Conservation (phyloP, 1,140 invertebrate genomes). For the Camponotus pennsylvanicus region DNA sequence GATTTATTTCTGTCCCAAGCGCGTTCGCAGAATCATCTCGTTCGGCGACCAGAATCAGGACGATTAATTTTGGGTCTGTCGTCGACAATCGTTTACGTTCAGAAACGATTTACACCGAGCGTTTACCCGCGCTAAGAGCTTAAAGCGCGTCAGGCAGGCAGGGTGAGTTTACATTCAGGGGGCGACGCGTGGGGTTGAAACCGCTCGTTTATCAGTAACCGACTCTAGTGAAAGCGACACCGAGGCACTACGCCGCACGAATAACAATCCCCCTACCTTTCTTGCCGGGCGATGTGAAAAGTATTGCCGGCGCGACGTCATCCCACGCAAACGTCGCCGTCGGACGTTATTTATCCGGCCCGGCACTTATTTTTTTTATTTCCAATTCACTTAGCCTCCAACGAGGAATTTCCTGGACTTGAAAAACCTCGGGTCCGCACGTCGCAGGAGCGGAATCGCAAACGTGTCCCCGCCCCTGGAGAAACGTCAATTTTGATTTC, state of each 20-base stretch:
- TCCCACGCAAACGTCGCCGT: constrained; percentile 14
- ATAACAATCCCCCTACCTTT: constrained; percentile 81
- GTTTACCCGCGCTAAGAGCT: constrained; percentile 66
- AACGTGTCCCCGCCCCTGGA: constrained; percentile 46
- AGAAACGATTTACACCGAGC: constrained; percentile 80
- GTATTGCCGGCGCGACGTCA: constrained; percentile 74
- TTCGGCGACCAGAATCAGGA: constrained; percentile 57
- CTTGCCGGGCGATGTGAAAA: constrained; percentile 69
- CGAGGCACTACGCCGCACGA: constrained; percentile 82
- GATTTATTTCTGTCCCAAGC: not conserved
- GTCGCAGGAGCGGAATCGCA: constrained; percentile 23
- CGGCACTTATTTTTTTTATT: constrained; percentile 76
- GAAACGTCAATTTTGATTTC: constrained; percentile 68
- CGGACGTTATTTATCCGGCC: constrained; percentile 77
- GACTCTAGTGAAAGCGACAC: constrained; percentile 86
- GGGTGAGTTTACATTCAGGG: constrained; percentile 83
- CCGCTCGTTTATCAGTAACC: constrained; percentile 86
- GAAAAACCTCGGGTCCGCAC: constrained; percentile 52
- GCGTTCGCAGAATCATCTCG: constrained; percentile 10
- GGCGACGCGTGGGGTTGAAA: constrained; percentile 76
- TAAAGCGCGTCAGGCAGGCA: constrained; percentile 72
- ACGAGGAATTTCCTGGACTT: constrained; percentile 70
- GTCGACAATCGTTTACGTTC: constrained; percentile 81
- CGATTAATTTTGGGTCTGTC: constrained; percentile 78
- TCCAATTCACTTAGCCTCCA: constrained; percentile 82